Evolutionary conservation across 2,113 vertebrate genomes (phyloP).

Genomic region (Calidris pugnax): DNA sequence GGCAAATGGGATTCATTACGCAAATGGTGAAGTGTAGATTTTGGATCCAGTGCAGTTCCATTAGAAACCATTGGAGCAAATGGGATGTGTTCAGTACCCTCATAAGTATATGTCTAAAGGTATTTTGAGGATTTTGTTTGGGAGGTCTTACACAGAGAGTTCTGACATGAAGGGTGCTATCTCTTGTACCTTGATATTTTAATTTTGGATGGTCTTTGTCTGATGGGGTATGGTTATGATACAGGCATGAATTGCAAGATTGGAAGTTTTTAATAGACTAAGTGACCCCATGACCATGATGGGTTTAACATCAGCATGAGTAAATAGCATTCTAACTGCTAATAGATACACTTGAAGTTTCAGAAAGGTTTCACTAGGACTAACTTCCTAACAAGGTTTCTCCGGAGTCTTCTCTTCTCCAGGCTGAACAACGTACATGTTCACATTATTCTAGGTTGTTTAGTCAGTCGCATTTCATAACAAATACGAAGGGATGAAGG

Average conservation of each 20-base stretch:
- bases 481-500: not conserved
- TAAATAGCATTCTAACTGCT: not conserved
- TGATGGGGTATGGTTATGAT: not conserved
- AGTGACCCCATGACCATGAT: not conserved
- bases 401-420: not conserved
- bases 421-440: not conserved
- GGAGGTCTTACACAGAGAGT: not conserved
- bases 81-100: not conserved
- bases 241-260: not conserved
- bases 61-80: not conserved
- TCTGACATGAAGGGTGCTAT: fast-evolving
- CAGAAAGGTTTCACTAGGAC: not conserved
- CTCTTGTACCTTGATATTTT: not conserved
- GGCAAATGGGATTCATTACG: not conserved
- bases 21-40: not conserved
- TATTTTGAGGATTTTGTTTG: not conserved
- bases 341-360: not conserved
- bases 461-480: not conserved
- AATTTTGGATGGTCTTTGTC: not conserved
- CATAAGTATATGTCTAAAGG: not conserved
- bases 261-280: not conserved
- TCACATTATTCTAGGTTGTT: not conserved
- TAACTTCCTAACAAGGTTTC: not conserved
- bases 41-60: not conserved
- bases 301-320: not conserved